These are phyloP conservation scores for Shargacucullia verbasci DNA, from an alignment of 2,888 invertebrate species.

Conservation along the genomic window DNA sequence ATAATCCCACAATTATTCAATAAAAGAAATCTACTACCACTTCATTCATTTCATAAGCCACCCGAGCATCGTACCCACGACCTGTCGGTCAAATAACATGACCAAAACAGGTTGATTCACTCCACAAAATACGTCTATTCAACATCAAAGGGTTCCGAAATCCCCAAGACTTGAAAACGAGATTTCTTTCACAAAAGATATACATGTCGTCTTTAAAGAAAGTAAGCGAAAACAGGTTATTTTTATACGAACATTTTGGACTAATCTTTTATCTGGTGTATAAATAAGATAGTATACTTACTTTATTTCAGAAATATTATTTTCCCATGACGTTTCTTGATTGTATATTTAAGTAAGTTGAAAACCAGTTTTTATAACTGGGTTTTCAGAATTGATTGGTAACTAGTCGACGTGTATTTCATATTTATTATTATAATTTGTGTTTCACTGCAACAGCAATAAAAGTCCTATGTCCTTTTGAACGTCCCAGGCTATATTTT, in stretches of 20 bases:
- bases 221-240: constrained; percentile 26
- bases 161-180: constrained; percentile 42
- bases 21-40: neutral
- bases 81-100: constrained; percentile 52
- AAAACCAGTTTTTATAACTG: too few species aligned
- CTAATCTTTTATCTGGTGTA: constrained; percentile 5
- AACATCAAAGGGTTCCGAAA: constrained; percentile 18
- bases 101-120: constrained; percentile 54
- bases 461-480: too few species aligned
- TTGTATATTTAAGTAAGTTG: too few species aligned
- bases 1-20: constrained; percentile 17
- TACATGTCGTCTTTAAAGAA: constrained; percentile 22
- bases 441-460: too few species aligned
- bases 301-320: constrained; percentile 1
- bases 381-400: too few species aligned
- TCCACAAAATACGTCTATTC: constrained; percentile 23
- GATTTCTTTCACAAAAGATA: constrained; percentile 30
- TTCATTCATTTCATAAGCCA: constrained; percentile 1
- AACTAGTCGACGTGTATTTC: too few species aligned
- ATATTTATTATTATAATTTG: too few species aligned
- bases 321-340: neutral
- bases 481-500: too few species aligned
- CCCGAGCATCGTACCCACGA: constrained; percentile 55
- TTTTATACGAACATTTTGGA: neutral
- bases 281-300: constrained; percentile 8